Percentiles rank a stretch among this genome's conserved stretches.
Evolutionary conservation across 2,113 vertebrate genomes (phyloP).

Genomic region (Orycteropus afer): DNA sequence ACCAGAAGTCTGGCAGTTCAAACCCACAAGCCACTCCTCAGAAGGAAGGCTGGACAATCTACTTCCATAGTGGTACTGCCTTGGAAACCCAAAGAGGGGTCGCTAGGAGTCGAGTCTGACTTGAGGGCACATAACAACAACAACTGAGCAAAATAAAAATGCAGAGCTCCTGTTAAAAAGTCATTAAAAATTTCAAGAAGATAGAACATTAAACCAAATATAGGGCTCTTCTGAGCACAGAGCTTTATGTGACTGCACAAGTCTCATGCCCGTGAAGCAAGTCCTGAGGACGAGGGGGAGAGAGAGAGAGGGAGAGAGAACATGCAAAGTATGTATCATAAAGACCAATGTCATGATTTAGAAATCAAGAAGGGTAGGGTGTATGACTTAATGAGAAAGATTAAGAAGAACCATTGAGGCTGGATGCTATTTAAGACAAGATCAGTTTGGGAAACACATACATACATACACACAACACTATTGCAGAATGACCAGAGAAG

Average conservation of each 20-base stretch:
- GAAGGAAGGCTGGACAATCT: too few species aligned
- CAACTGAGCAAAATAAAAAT: not conserved
- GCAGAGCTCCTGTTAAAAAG: not conserved
- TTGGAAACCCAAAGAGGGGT: too few species aligned
- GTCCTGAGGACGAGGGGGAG: not conserved
- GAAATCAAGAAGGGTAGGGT: not conserved
- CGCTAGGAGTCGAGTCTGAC: too few species aligned
- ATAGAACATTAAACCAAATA: not conserved
- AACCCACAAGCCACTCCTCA: too few species aligned
- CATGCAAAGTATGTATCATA: not conserved
- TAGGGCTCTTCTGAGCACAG: not conserved
- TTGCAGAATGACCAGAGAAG: not conserved
- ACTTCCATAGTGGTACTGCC: too few species aligned
- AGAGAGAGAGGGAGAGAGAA: not conserved
- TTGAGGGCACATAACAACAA: too few species aligned
- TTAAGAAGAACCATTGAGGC: not conserved
- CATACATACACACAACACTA: not conserved
- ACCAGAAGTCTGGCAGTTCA: too few species aligned
- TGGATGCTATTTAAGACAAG: not conserved
- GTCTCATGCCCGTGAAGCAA: not conserved
- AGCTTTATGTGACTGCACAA: not conserved
- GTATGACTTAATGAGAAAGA: not conserved
- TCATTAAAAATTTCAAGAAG: not conserved
- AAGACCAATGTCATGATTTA: not conserved
- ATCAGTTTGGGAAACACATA: not conserved